Evolutionary conservation across 2,888 invertebrate genomes (phyloP), one percentile per base, ranked within the genome.

Genomic region (Apamea crenata): DNA sequence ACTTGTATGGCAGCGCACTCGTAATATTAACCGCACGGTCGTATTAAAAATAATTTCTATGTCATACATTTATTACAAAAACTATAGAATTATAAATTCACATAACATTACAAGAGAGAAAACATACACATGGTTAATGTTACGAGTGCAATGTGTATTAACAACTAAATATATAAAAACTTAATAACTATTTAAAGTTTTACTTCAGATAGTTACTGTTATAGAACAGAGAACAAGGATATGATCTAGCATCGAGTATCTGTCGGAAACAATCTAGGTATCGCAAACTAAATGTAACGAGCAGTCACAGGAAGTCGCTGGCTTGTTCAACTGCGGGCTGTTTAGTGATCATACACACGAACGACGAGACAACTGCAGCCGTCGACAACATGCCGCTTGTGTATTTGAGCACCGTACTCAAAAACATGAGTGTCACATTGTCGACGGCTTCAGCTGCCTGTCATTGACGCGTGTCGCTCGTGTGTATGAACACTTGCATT

Each of bases 161-260:
- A 87, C 80, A 92, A 92, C 91, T 93, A 92, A 91, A 92, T 91
- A 92, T 91, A 91, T 91, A 80, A 88, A 94, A 95, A 95, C 94
- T 94, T 95, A 95, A 93, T 87, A 90, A 90, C 93, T 94, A 95
- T 91, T 92, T 93, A 95, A 94, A 94, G 93, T 94, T 93, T 92
- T 91, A 94, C 93, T 93, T 95, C 93, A 91, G 93, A 94, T 94
- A 93, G 86, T 89, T 87, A 88, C 83, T 82, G 87, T 83, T 87
- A 79, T 81, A 87, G 44, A 83, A 87, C 80, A 80, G 76, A 82
- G 80, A 86, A 90, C 84, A 87, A 90, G 89, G 90, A 91, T 91
- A 90, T 90, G 89, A 87, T 86, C 87, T 89, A 89, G 88, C 88
- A 88, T 88, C 88, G 90, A 91, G 88, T 90, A 88, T 87, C 88